Conservation (phyloP, 2,888 invertebrate species). For the Dysmachus trigonus region DNA sequence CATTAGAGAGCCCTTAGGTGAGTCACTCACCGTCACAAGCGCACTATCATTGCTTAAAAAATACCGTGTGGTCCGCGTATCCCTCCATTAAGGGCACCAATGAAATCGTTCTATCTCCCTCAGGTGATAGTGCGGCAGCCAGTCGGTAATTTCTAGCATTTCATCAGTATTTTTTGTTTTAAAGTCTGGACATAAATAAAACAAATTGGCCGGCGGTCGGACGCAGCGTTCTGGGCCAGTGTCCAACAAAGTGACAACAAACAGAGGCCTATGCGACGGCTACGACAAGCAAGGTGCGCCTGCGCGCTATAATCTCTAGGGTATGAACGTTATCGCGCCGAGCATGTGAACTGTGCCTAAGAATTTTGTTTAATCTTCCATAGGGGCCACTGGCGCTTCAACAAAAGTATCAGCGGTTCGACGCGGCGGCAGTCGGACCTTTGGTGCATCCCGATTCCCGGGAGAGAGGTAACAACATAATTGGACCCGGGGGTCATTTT, state of each 20-base stretch:
- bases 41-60: background rate
- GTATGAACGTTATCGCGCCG: conserved; percentile 30
- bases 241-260: conserved; percentile 35
- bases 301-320: conserved; percentile 7
- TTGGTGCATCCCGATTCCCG: background rate
- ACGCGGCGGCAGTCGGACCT: background rate
- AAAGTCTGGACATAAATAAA: background rate
- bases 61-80: conserved; percentile 15
- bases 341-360: conserved; percentile 46
- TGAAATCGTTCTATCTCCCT: conserved; percentile 30
- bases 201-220: conserved; percentile 1
- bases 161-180: background rate
- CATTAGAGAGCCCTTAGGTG: conserved; percentile 15
- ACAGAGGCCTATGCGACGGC: background rate
- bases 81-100: conserved; percentile 36
- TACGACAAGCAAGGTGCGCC: conserved; percentile 26
- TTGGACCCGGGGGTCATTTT: conserved; percentile 30
- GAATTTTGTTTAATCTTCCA: conserved; percentile 41
- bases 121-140: conserved; percentile 19
- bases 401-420: background rate
- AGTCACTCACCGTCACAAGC: background rate
- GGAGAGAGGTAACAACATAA: conserved; percentile 40
- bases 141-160: conserved; percentile 8
- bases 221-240: background rate
- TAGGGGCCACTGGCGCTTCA: conserved; percentile 30